phyloP scores from a whole-genome alignment of 2,113 vertebrate species.

The Hyperopisus bebe region DNA sequence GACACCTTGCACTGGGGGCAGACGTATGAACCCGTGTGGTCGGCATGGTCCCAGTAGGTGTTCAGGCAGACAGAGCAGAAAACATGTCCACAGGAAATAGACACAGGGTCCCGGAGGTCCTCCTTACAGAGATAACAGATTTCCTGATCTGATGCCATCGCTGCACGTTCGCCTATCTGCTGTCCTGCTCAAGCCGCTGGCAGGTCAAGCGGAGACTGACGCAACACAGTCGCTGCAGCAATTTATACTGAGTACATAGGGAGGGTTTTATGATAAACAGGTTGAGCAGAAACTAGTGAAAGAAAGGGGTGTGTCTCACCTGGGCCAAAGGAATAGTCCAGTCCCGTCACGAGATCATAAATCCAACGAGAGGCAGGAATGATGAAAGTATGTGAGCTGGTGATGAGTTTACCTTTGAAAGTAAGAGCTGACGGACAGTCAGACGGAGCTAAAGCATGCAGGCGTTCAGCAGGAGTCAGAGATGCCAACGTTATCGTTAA shows the following conservation, averaged over 20 bases:
- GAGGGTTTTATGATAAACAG: constrained; percentile 57
- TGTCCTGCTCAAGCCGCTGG: constrained; percentile 26
- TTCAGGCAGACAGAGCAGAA: constrained; percentile 66
- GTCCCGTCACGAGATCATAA: constrained; percentile 31
- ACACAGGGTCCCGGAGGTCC: constrained; percentile 59
- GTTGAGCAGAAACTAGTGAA: constrained; percentile 69
- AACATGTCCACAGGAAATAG: constrained; percentile 63
- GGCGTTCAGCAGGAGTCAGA: background rate
- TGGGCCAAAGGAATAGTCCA: constrained; percentile 36
- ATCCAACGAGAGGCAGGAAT: constrained; percentile 30
- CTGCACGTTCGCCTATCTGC: background rate
- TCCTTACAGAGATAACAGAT: constrained; percentile 66
- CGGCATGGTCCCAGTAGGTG: constrained; percentile 70
- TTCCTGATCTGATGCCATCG: constrained; percentile 60
- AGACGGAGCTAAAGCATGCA: background rate
- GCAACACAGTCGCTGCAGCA: constrained; percentile 28
- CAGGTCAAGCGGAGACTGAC: constrained; percentile 52
- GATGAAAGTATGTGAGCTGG: constrained; percentile 44
- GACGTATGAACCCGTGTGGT: constrained; percentile 51
- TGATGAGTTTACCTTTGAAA: background rate
- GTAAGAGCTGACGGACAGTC: background rate
- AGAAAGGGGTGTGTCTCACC: constrained; percentile 50
- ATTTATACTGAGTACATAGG: constrained; percentile 64
- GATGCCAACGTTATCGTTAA: background rate
- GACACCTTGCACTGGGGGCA: constrained; percentile 62